Evolutionary conservation across 2,113 vertebrate genomes (phyloP).

Genomic region (Podarcis cretensis): DNA sequence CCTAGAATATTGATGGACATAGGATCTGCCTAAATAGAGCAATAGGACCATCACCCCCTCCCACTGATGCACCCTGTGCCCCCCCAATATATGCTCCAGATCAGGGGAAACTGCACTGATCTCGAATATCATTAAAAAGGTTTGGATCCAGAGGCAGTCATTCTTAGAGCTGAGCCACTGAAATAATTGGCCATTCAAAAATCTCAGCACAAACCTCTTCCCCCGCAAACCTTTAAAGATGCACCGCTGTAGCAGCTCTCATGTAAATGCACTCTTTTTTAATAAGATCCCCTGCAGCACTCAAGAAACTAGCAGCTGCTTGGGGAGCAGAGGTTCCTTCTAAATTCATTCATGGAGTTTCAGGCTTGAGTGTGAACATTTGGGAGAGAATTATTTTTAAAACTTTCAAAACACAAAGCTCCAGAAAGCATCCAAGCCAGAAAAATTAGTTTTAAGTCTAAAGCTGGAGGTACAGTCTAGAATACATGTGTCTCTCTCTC

Average conservation of each 20-base stretch:
- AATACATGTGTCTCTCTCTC: not conserved
- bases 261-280: conserved; percentile 69
- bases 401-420: conserved; percentile 8
- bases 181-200: conserved; percentile 39
- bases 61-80: too few species aligned
- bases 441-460: conserved; percentile 4
- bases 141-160: too few species aligned
- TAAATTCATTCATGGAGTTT: conserved; percentile 53
- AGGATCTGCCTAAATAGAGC: too few species aligned
- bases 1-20: too few species aligned
- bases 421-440: conserved; percentile 31
- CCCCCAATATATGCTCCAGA: too few species aligned
- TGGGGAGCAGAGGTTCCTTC: conserved; percentile 44
- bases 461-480: conserved; percentile 43
- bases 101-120: not conserved
- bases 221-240: not conserved
- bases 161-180: too few species aligned
- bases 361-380: conserved; percentile 48
- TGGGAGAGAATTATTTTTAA: conserved; percentile 13
- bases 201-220: conserved; percentile 45
- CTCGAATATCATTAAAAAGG: conserved; percentile 7
- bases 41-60: too few species aligned
- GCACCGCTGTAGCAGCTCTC: conserved; percentile 50
- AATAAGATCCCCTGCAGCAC: conserved; percentile 58
- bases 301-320: conserved; percentile 64